These are phyloP conservation scores for Cephalotes varians DNA, from an alignment of 2,888 invertebrate genomes.

Conservation along the genomic window DNA sequence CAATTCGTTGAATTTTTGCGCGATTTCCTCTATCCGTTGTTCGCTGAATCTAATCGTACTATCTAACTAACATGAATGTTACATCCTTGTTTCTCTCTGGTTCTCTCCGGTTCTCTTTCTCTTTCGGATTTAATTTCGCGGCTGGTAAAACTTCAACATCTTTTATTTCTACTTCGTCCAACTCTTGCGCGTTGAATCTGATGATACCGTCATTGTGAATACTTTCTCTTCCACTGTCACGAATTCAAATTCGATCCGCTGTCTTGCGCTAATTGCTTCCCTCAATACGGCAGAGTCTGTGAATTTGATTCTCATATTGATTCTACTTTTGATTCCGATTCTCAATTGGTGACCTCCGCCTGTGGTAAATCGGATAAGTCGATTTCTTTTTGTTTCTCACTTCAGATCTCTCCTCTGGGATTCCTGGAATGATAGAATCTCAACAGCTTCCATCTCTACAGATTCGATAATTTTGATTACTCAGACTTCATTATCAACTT, in stretches of 20 bases:
- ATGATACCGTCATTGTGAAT: constrained; percentile 32
- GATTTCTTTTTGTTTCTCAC: neutral
- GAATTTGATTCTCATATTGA: constrained; percentile 36
- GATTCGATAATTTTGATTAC: constrained; percentile 20
- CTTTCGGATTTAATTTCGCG: constrained; percentile 29
- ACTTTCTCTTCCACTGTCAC: neutral
- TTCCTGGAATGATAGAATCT: constrained; percentile 15
- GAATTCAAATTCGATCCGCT: constrained; percentile 36
- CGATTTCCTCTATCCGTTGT: neutral
- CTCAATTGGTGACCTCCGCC: neutral
- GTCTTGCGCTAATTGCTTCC: constrained; percentile 26
- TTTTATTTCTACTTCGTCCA: constrained; percentile 12
- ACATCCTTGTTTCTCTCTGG: neutral
- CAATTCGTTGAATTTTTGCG: neutral
- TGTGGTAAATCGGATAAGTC: constrained; percentile 26
- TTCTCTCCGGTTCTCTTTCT: constrained; percentile 12
- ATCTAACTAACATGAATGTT: constrained; percentile 25
- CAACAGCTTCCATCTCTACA: constrained; percentile 9
- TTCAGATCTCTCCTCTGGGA: neutral
- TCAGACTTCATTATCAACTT: constrained; percentile 3
- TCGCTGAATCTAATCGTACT: constrained; percentile 27
- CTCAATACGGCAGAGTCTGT: constrained; percentile 3
- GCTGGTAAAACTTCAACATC: constrained; percentile 22
- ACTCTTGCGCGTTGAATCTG: constrained; percentile 23
- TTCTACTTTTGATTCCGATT: constrained; percentile 2